A percentile compares a stretch with the other conserved stretches of the same genome.
These are phyloP conservation scores for Protodeltote pygarga DNA, from an alignment of 2,888 invertebrate genomes.

Conservation along the genomic window DNA sequence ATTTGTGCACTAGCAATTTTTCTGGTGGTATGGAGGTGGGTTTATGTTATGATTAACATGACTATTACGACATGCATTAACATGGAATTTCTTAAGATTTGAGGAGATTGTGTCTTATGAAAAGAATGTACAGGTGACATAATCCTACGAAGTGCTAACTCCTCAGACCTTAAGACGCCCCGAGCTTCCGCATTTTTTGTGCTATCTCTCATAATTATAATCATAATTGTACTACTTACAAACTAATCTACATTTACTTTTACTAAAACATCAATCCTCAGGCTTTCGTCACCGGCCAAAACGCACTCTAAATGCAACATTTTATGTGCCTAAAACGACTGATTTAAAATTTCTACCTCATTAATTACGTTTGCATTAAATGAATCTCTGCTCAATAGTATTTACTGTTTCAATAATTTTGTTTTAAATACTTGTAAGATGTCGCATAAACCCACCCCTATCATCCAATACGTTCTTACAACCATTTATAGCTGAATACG, in stretches of 20 bases:
- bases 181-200: constrained; percentile 56
- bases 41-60: constrained; percentile 82
- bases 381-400: constrained; percentile 76
- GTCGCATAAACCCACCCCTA: constrained; percentile 81
- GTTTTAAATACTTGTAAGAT: constrained; percentile 45
- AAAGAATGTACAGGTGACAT: background rate
- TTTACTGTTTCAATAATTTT: constrained; percentile 35
- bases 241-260: constrained; percentile 32
- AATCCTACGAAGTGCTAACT: constrained; percentile 25
- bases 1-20: constrained; percentile 72
- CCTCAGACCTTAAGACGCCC: constrained; percentile 58
- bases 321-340: constrained; percentile 14
- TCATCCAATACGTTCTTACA: constrained; percentile 55
- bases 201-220: constrained; percentile 41
- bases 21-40: constrained; percentile 80
- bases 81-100: constrained; percentile 62
- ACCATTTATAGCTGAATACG: constrained; percentile 36
- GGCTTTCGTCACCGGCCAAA: constrained; percentile 25
- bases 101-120: constrained; percentile 51
- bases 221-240: constrained; percentile 36
- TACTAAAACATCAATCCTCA: constrained; percentile 19
- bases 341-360: constrained; percentile 9
- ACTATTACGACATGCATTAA: constrained; percentile 61
- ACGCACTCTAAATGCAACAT: constrained; percentile 40
- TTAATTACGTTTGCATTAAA: constrained; percentile 38